Base-by-base conservation (phyloP, 92 coral and sea anemone species). In the Epizoanthus rinbou region DNA sequence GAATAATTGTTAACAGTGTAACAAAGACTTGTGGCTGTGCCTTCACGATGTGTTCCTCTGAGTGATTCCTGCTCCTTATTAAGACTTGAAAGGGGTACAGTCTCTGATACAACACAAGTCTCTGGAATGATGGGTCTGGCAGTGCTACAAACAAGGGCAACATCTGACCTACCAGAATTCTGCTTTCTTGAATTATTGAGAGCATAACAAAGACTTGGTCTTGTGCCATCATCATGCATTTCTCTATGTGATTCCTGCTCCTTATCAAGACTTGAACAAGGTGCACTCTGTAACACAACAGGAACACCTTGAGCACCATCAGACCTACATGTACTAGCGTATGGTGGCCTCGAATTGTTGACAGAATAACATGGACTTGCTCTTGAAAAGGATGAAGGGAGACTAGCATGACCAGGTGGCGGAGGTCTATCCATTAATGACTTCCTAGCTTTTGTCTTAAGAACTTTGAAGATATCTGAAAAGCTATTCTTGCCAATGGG, bases 401-500 rank as follows among this genome's bases (percentile, higher is more conserved):
- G 45, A 28, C 17, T 18, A 25, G 41, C 18, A 1, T 25, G 33
- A n/a, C 21, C 25, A 59, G 71, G 1, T n/a, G 19, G 21, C 17
- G 50, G 73, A 33, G 73, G 73, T 67, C 73, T 67, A 28, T 67
- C 73, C 47, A 33, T 67, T 15, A 67, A 16, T 0, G 73, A 67
- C 22, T 67, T 67, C 47, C 73, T 67, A 17, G 73, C 73, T 67
- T 67, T 67, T 15, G 73, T 67, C 73, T 67, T 67, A 33, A 67
- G 73, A 67, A 15, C 73, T 33, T 67, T 67, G 73, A 67, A 67
- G 18, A 67, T 67, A 67, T 67, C 73, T 15, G 73, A 19, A 67
- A 67, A 67, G 22, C 73, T 67, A 67, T 67, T 67, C 39, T 67
- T 67, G 19, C 73, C 73, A 33, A 67, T 67, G 19, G 73, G 73